Evolutionary conservation across 2,113 vertebrate species (phyloP), one percentile per base, ranked within the genome.

Genomic region (Phaetusa simplex): DNA sequence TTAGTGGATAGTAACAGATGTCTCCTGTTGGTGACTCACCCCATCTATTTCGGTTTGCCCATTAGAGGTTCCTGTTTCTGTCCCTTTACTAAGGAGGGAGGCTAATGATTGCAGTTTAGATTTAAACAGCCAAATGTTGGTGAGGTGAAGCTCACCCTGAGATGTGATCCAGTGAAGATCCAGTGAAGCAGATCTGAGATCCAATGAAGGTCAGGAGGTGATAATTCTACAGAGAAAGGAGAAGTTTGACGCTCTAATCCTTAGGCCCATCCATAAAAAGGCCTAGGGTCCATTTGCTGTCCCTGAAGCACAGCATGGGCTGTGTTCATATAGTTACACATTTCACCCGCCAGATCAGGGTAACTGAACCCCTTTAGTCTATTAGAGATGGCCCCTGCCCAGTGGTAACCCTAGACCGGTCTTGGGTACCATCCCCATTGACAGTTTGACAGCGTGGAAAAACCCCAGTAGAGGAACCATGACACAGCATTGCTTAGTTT

Each of bases 1-100:
- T 95, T 95, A 93, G 92, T 42, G 71, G 82, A 90, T 93, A 92
- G 82, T 93, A 94, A 73, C 95, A 97, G 87, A 96, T 96, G 90
- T 83, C 92, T 96, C 53, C 78, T 92, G 49, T 34, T 85, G 36
- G 74, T 96, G 96, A 97, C 87, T 96, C 95, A 96, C 62, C 11
- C 71, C 45, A 24, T 90, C 92, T 97, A 94, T 95, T 97, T 97
- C 93, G 80, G 53, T 45, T 89, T 80, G 58, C 62, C 73, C 36
- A 91, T 72, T 72, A 93, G 84, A 94, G 30, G 45, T 94, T 96
- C 70, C 70, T 96, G 93, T 88, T 93, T 94, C 93, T 94, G 34
- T n/a, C 66, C 19, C 49, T 72, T 90, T 85, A 49, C 36, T 42
- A 65, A 90, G 32, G 49, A 83, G 45, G 17, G 13, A 90, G 53